Evolutionary conservation across 2,797 vertebrate genomes (phyloP), one percentile per base, ranked within the genome.

Genomic region (Apogon talboti): DNA sequence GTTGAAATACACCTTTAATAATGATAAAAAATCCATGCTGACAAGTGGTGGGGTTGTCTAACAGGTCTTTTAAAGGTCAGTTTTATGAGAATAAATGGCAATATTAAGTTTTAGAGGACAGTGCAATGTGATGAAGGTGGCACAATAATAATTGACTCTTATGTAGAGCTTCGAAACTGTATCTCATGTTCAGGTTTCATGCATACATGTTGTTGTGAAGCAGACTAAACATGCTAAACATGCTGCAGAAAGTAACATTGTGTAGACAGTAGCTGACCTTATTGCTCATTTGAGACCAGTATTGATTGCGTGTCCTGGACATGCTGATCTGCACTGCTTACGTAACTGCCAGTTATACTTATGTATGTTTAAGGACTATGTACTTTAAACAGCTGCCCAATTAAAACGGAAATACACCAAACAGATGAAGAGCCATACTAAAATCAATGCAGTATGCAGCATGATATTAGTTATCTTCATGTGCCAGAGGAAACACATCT

Each of bases 231-330:
- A 38, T 44, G 24, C 18, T 42, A 45, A 33, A 65, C 43, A 38
- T 44, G 24, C 18, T 43, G 14, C 41, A 43, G 54, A 28, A 43
- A 33, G 48, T 13, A 12, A 30, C n/a, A 46, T 41, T 46, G 19
- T 13, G 14, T 7, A 28, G 19, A 44, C 21, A 5, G 6, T 38
- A 16, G 43, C 14, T 15, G 40, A 45, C n/a, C 19, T 11, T 16
- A 18, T 28, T 58, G 41, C 65, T 53, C 28, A 33, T 66, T 74
- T 55, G 7, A 69, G 51, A 60, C 7, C 2, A 11, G 12, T 72
- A 70, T 76, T 71, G 76, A 85, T 86, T 76, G 59, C 46, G 38
- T 69, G 28, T 40, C 45, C 9, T 38, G 15, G 46, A 35, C 44
- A 10, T 58, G 64, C 21, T 51, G 24, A 55, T 61, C 66, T 61